A percentile compares a stretch with the other conserved stretches of the same genome.
Conservation (phyloP, 2,113 vertebrate genomes). For the Uria aalge region DNA sequence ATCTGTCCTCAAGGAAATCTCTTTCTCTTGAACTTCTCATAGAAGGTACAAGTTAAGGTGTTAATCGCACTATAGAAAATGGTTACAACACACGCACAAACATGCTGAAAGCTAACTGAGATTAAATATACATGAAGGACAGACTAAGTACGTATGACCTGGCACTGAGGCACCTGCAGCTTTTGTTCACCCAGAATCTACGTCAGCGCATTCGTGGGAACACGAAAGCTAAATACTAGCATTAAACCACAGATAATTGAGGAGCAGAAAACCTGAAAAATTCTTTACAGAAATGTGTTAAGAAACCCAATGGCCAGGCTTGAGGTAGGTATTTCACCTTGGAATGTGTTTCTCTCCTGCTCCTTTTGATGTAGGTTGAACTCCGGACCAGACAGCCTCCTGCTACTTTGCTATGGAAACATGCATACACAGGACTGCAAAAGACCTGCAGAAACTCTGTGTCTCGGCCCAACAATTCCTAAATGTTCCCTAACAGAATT, state of each 20-base stretch:
- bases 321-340: not conserved
- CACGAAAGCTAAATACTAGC: not conserved
- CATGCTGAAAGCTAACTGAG: not conserved
- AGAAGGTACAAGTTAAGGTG: not conserved
- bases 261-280: not conserved
- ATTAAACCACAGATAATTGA: not conserved
- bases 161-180: not conserved
- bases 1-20: not conserved
- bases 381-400: not conserved
- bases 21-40: not conserved
- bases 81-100: accelerated
- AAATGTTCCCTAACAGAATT: not conserved
- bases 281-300: not conserved
- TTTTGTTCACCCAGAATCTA: not conserved
- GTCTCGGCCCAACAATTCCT: not conserved
- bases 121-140: not conserved
- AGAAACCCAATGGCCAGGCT: not conserved
- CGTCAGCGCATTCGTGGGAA: accelerated
- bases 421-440: not conserved
- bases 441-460: not conserved
- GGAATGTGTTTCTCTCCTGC: not conserved
- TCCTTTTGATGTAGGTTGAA: not conserved
- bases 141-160: not conserved
- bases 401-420: not conserved
- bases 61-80: not conserved